These are phyloP conservation scores for Aphrophora alni DNA, from an alignment of 2,888 invertebrate species.

Conservation along the genomic window DNA sequence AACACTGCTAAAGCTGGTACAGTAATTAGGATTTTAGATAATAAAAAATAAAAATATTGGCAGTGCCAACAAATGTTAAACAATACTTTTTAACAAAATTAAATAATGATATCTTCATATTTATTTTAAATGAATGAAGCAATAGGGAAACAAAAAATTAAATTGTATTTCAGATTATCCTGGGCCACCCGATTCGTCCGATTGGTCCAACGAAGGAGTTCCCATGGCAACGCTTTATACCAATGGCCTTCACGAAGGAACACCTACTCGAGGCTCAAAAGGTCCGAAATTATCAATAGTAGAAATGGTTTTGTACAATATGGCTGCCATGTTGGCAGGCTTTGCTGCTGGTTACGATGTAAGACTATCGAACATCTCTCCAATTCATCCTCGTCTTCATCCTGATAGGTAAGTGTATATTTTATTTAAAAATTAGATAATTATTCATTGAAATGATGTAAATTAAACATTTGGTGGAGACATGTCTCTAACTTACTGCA, in stretches of 20 bases:
- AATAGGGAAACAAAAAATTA: neutral
- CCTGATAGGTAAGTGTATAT: constrained; percentile 66
- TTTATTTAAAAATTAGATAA: too few species aligned
- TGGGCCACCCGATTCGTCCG: neutral
- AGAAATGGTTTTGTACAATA: constrained; percentile 84
- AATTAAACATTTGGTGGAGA: too few species aligned
- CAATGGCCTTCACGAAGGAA: constrained; percentile 61
- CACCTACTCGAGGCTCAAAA: constrained; percentile 31
- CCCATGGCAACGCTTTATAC: constrained; percentile 80
- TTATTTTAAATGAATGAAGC: neutral
- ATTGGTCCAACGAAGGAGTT: constrained; percentile 53
- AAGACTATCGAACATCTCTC: constrained; percentile 83
- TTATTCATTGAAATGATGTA: neutral
- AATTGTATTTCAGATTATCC: constrained; percentile 19
- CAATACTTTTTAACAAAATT: too few species aligned
- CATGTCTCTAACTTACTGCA: too few species aligned
- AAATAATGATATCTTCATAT: too few species aligned
- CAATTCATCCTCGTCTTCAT: constrained; percentile 79
- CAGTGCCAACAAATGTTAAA: too few species aligned
- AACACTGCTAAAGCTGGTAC: too few species aligned
- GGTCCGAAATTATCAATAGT: constrained; percentile 71
- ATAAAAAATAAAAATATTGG: too few species aligned
- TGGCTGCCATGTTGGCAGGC: constrained; percentile 89
- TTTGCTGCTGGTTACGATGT: constrained; percentile 94
- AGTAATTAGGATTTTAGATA: too few species aligned